phyloP scores from a whole-genome alignment of 2,113 vertebrate species.

The Epinephelus fuscoguttatus region DNA sequence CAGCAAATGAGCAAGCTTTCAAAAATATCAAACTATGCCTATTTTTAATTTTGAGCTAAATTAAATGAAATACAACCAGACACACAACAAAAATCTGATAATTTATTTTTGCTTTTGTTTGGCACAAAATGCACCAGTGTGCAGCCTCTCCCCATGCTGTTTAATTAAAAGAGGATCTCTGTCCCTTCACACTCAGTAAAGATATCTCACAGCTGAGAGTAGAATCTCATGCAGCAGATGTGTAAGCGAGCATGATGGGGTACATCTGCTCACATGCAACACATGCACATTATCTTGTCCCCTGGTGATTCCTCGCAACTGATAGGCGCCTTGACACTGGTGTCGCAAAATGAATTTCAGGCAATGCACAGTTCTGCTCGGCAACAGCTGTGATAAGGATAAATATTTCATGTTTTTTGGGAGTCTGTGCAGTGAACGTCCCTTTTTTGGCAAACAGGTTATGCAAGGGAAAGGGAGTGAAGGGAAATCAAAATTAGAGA shows the following conservation, averaged over 20 bases:
- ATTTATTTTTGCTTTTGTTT: neutral
- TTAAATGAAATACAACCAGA: neutral
- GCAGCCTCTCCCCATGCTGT: neutral
- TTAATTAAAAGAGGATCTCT: slow-evolving; percentile 16
- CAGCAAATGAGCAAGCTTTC: neutral
- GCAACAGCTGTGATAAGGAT: slow-evolving; percentile 57
- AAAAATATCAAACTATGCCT: neutral
- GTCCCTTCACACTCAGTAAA: slow-evolving; percentile 14
- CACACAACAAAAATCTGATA: neutral
- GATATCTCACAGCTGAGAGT: slow-evolving; percentile 31
- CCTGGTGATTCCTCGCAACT: slow-evolving; percentile 5
- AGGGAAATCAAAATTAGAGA: slow-evolving; percentile 13
- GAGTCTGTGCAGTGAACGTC: neutral
- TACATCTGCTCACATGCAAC: slow-evolving; percentile 11
- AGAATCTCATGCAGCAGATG: slow-evolving; percentile 9
- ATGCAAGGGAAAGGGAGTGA: neutral
- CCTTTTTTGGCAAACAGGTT: slow-evolving; percentile 18
- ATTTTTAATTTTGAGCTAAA: neutral
- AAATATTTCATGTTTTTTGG: slow-evolving; percentile 45
- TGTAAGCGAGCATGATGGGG: slow-evolving; percentile 1
- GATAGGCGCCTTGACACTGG: slow-evolving; percentile 12
- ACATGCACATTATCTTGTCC: slow-evolving; percentile 35
- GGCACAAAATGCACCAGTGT: neutral
- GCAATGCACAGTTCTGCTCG: slow-evolving; percentile 5
- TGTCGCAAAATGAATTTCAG: slow-evolving; percentile 34